These are phyloP conservation scores for Otis tarda DNA, from an alignment of 2,113 vertebrate genomes.

Conservation along the genomic window DNA sequence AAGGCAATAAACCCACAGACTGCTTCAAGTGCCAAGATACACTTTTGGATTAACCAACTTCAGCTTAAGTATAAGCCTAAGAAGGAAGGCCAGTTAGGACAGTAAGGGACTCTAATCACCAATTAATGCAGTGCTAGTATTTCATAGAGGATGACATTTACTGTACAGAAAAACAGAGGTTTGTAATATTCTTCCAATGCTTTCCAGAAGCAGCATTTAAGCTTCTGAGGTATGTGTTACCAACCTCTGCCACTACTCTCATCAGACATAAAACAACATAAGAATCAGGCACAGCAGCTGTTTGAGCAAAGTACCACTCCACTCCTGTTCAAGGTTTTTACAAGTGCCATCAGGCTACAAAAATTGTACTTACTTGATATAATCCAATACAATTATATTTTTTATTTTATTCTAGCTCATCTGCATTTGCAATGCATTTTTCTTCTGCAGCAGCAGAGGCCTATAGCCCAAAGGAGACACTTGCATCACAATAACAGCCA, in stretches of 20 bases:
- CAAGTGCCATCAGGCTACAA: background rate
- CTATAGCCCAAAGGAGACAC: background rate
- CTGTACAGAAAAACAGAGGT: background rate
- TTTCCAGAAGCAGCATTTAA: background rate
- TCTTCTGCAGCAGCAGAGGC: background rate
- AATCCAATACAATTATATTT: rapidly evolving
- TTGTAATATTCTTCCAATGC: background rate
- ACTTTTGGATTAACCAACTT: background rate
- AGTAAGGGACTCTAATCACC: background rate
- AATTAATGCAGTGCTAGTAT: background rate
- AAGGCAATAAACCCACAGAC: background rate
- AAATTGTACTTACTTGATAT: background rate
- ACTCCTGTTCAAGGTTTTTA: background rate
- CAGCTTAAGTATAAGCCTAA: background rate
- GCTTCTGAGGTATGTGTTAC: background rate
- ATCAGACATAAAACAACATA: background rate
- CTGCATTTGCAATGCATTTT: background rate
- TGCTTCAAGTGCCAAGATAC: background rate
- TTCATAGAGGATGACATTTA: background rate
- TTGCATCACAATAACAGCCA: background rate
- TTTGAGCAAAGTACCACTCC: background rate
- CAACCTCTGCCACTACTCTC: background rate
- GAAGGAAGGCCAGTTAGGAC: background rate
- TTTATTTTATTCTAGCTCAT: background rate
- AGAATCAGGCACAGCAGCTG: background rate